Evolutionary conservation across 2,797 vertebrate species (phyloP), one percentile per base, ranked within the genome.

Genomic region (Anguilla marmorata): DNA sequence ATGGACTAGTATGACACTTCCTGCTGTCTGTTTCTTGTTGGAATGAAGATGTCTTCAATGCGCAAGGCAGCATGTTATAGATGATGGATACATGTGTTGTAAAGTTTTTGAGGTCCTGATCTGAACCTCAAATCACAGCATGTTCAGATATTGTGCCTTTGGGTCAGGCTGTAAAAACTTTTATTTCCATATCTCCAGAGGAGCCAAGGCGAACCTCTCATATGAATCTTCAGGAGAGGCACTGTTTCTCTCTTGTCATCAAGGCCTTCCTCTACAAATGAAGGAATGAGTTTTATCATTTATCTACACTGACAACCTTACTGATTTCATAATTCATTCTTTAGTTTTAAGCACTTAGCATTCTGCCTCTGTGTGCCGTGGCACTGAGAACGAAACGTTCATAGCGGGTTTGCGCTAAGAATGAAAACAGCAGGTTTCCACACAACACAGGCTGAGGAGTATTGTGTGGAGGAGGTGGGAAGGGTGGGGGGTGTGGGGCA

Each of bases 391-490:
- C 12, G 12, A 37, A 6, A 72, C 4, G 24, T 72, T 72, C 66
- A 72, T 72, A 72, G 9, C 2, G 21, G 60, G 7, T 72, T 72
- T 72, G 66, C 5, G 66, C 24, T 4, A 11, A 72, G 66, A 72
- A 11, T 27, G 66, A 27, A 72, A 8, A 72, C 16, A 21, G 21
- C 27, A 12, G 69, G 69, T 74, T 74, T 11, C 52, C 19, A 88
- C 90, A 87, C 88, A 89, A 0, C 12, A 74, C 60, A 87, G 27
- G 72, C 52, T 79, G 92, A 93, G 27, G 93, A 92, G 0, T 88
- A 76, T n/a, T 2, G 56, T 0, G 91, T 91, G 0, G 90, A 89
- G 0, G 95, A 93, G 72, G 94, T 91, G 82, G 91, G 3, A 19
- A 16, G 14, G 14, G 16, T 58, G 56, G 52, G 9, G 2, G 56